Base-by-base conservation (phyloP, 2,113 vertebrate genomes). In the Pyxicephalus adspersus region DNA sequence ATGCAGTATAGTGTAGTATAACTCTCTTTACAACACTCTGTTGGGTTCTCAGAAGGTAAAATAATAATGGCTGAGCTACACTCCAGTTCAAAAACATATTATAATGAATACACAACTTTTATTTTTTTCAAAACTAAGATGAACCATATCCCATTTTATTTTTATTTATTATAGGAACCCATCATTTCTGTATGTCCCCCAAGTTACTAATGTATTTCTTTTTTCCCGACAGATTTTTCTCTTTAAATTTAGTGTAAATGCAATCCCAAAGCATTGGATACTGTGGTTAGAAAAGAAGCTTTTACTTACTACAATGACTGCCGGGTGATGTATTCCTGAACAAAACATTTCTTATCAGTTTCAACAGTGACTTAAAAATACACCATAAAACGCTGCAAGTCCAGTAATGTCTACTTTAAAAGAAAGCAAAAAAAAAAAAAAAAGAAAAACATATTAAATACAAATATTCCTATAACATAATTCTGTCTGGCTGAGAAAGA, bases 381-480 rank as follows among this genome's bases (percentile, higher is more conserved):
- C 6, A n/a, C 55, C n/a, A 73, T 58, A 73, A 38, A 60, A 58
- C 16, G 22, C 28, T 38, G 18, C 29, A 58, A 29, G 18, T 22
- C 52, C 34, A n/a, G 20, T 38, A 26, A 74, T 34, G 58, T 38
- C 20, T 22, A 18, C 71, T 45, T 45, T 9, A 58, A 64, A 64
- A n/a, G 11, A 71, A 29, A 55, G 20, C 16, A 29, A 31, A 18
- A 52, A 6, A 51, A 28, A 29, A 31, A 31, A 20, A 15, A 51
- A 28, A 29, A 31, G n/a, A 20, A 15, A 70, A 22, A 72, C 31
- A 28, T 13, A 13, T 72, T 11, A 72, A 23, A 74, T 38, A 74
- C 34, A 74, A 74, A 60, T 74, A 58, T 74, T n/a, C 71, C 34
- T 38, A 5, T 38, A 60, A 58, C 58, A 58, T 74, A 38, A 58